These are phyloP conservation scores for Protonibea diacanthus DNA, from an alignment of 2,797 vertebrate species.

Conservation along the genomic window DNA sequence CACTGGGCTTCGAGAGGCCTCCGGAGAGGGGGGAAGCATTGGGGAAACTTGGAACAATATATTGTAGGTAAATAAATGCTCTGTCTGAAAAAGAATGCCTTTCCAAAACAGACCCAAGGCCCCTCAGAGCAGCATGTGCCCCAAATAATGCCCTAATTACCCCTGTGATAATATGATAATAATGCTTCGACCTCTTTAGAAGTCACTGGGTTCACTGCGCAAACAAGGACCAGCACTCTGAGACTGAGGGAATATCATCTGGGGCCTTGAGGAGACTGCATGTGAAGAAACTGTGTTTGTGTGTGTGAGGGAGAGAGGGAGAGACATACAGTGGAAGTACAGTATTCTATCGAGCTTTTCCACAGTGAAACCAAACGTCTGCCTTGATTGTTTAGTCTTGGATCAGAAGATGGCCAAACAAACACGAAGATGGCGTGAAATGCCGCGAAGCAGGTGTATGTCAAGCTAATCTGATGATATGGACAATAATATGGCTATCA, in stretches of 20 bases:
- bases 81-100: constrained; percentile 81
- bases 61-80: constrained; percentile 88
- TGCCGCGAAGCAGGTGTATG: constrained; percentile 52
- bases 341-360: constrained; percentile 51
- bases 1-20: constrained; percentile 79
- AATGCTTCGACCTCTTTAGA: constrained; percentile 56
- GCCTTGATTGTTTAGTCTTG: constrained; percentile 46
- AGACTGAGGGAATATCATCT: constrained; percentile 77
- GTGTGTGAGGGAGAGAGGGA: background rate
- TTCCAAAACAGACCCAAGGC: constrained; percentile 78
- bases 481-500: constrained; percentile 60
- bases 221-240: constrained; percentile 70
- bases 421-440: constrained; percentile 42
- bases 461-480: constrained; percentile 64
- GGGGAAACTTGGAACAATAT: constrained; percentile 83
- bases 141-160: constrained; percentile 82
- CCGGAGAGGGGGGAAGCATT: constrained; percentile 72
- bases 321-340: constrained; percentile 53
- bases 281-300: constrained; percentile 57
- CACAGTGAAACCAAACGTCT: constrained; percentile 47
- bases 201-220: constrained; percentile 81
- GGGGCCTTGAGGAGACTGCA: constrained; percentile 71
- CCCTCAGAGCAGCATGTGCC: constrained; percentile 69
- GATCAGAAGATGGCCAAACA: constrained; percentile 30
- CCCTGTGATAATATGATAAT: constrained; percentile 80